A percentile compares a stretch with the other conserved stretches of the same genome.
Conservation (phyloP, 2,113 vertebrate species). For the Dinomys branickii region DNA sequence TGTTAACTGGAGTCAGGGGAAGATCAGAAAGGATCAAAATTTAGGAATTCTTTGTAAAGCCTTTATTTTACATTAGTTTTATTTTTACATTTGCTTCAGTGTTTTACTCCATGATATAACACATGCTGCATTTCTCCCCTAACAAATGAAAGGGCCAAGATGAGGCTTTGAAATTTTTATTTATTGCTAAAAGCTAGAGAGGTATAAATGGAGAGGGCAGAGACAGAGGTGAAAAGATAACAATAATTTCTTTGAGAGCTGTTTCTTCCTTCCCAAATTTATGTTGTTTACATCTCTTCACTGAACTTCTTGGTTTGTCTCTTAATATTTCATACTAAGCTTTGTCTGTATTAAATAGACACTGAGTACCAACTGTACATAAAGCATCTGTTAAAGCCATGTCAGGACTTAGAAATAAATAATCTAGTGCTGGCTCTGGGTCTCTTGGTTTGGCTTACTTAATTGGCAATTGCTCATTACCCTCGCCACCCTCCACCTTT, state of each 20-base stretch:
- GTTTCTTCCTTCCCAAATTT: conserved; percentile 36
- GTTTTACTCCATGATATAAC: background rate
- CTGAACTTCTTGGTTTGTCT: background rate
- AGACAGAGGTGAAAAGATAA: background rate
- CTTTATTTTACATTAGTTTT: conserved; percentile 72
- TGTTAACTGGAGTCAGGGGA: conserved; percentile 77
- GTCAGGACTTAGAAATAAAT: background rate
- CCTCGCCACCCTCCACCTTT: background rate
- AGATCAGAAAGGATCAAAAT: conserved; percentile 75
- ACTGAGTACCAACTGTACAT: background rate
- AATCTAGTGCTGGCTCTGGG: background rate
- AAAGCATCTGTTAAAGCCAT: background rate
- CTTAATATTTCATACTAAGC: background rate
- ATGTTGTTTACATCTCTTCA: conserved; percentile 2
- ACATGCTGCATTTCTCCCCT: conserved; percentile 29
- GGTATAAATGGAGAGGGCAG: background rate
- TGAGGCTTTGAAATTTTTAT: conserved; percentile 61
- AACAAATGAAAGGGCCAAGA: conserved; percentile 52
- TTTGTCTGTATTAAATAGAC: background rate
- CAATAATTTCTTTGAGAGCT: background rate
- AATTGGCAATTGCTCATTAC: background rate
- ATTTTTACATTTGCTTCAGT: conserved; percentile 53
- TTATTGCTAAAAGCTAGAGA: conserved; percentile 57
- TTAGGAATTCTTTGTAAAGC: conserved; percentile 77
- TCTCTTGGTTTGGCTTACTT: background rate